Evolutionary conservation across 2,888 invertebrate genomes (phyloP).

Genomic region (Laothoe populi): DNA sequence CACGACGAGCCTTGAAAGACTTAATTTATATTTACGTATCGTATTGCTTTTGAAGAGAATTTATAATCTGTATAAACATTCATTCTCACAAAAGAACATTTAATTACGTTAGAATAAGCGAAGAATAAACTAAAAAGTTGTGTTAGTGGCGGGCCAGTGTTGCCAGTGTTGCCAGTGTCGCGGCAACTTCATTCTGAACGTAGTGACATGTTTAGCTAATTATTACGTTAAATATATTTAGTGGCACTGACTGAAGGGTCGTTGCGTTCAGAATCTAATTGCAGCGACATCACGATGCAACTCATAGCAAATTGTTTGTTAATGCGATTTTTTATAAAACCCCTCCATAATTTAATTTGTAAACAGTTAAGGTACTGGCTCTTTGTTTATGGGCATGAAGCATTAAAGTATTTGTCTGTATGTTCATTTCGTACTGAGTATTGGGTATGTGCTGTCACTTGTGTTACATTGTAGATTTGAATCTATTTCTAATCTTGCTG

Average conservation of each 20-base stretch:
- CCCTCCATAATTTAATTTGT: slow-evolving; percentile 53
- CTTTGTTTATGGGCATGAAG: slow-evolving; percentile 74
- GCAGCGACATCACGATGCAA: slow-evolving; percentile 60
- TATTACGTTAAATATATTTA: slow-evolving; percentile 55
- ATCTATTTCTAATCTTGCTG: slow-evolving; percentile 75
- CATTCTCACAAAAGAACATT: slow-evolving; percentile 22
- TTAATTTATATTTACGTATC: slow-evolving; percentile 22
- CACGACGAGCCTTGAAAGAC: slow-evolving; percentile 20
- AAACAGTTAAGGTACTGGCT: slow-evolving; percentile 66
- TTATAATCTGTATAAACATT: slow-evolving; percentile 23
- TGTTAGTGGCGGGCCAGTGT: slow-evolving; percentile 57
- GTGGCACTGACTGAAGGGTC: slow-evolving; percentile 68
- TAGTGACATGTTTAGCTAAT: slow-evolving; percentile 32
- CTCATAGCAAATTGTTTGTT: slow-evolving; percentile 72
- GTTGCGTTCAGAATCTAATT: slow-evolving; percentile 59
- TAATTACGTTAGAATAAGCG: slow-evolving; percentile 15
- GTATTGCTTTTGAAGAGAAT: slow-evolving; percentile 24
- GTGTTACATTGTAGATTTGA: slow-evolving; percentile 74
- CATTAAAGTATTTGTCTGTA: slow-evolving; percentile 76
- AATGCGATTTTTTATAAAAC: slow-evolving; percentile 68
- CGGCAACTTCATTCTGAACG: slow-evolving; percentile 58
- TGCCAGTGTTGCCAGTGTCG: slow-evolving; percentile 48
- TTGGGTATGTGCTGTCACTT: slow-evolving; percentile 54
- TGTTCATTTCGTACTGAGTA: slow-evolving; percentile 42
- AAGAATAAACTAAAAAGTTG: slow-evolving; percentile 21